These are phyloP conservation scores for Mohoua ochrocephala DNA, from an alignment of 2,113 vertebrate species.

Conservation along the genomic window DNA sequence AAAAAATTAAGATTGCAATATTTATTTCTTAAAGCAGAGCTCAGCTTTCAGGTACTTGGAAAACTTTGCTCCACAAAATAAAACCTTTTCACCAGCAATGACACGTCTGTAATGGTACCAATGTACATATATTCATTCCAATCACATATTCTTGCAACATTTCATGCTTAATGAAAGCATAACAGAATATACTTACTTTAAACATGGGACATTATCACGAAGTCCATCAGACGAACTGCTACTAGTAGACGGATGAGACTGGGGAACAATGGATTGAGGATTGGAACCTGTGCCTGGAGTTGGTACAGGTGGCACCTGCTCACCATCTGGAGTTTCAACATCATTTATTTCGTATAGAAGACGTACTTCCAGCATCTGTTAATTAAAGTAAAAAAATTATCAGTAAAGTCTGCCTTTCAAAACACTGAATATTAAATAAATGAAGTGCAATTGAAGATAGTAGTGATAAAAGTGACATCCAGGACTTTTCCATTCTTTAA, in stretches of 20 bases:
- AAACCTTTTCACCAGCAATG: neutral
- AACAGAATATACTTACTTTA: conserved; percentile 79
- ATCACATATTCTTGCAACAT: neutral
- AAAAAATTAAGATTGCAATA: neutral
- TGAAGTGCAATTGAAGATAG: neutral
- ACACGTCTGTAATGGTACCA: neutral
- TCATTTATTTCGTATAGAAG: conserved; percentile 91
- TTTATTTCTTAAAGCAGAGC: neutral
- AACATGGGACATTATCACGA: conserved; percentile 92
- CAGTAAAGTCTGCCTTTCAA: neutral
- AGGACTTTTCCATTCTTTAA: neutral
- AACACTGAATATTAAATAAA: neutral
- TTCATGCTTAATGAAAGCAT: neutral
- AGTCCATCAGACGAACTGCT: conserved; percentile 94
- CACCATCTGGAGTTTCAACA: conserved; percentile 88
- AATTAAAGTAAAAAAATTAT: neutral
- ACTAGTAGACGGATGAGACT: conserved; percentile 92
- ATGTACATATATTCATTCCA: neutral
- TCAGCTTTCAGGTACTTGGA: neutral
- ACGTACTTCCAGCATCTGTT: conserved; percentile 91
- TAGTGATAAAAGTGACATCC: neutral
- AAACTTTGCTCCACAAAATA: neutral
- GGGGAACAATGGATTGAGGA: conserved; percentile 85
- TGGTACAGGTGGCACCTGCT: conserved; percentile 83
- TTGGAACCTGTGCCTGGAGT: conserved; percentile 85